These are phyloP conservation scores for Rhombomys opimus DNA, from an alignment of 2,113 vertebrate genomes.

Conservation along the genomic window DNA sequence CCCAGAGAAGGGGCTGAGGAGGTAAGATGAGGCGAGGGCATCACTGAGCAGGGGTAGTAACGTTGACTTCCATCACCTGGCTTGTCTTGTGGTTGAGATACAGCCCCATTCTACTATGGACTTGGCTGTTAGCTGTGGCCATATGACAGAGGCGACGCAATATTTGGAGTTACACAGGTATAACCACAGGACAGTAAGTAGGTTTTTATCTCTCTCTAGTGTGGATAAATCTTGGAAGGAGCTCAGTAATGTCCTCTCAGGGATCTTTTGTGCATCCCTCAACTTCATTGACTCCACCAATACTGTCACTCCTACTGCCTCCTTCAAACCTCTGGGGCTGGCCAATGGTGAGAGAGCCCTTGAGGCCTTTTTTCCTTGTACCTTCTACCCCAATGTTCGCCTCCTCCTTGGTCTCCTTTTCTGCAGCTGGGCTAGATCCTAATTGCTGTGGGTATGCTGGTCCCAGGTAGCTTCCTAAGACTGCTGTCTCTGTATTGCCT, in stretches of 20 bases:
- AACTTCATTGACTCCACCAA: constrained; percentile 99
- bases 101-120: background rate
- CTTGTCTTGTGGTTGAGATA: too few relatives aligned
- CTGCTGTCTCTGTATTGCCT: background rate
- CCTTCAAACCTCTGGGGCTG: constrained; percentile 97
- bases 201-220: constrained; percentile 84
- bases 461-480: background rate
- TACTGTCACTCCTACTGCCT: constrained; percentile 96
- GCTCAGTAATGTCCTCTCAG: constrained; percentile 96
- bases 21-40: background rate
- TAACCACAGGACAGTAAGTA: background rate
- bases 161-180: background rate
- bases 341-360: constrained; percentile 90
- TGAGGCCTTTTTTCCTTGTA: background rate
- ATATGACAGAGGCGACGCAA: background rate
- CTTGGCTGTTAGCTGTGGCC: background rate
- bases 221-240: constrained; percentile 97
- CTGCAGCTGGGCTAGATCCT: background rate
- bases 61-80: background rate
- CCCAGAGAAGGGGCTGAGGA: background rate
- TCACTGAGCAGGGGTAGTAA: background rate
- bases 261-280: constrained; percentile 98
- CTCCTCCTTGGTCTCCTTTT: background rate
- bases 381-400: background rate
- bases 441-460: background rate